These are phyloP conservation scores for Megaceryle torquata DNA, from an alignment of 2,113 vertebrate species.

Conservation along the genomic window DNA sequence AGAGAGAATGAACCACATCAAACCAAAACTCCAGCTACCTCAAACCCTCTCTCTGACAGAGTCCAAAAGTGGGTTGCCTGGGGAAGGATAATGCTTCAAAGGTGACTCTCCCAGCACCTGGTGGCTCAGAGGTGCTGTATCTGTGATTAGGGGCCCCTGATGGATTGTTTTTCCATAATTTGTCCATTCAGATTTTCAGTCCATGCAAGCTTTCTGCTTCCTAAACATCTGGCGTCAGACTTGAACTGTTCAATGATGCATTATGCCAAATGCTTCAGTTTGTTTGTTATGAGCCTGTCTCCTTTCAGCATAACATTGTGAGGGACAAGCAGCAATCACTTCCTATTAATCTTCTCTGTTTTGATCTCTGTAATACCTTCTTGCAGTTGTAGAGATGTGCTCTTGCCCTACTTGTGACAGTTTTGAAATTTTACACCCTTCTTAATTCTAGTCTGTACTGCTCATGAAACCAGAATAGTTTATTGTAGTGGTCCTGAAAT, in stretches of 20 bases:
- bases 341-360: conserved; percentile 26
- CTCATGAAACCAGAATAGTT: neutral
- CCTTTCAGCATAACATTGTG: conserved; percentile 20
- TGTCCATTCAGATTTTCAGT: neutral
- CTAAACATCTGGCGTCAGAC: neutral
- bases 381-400: neutral
- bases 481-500: neutral
- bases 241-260: neutral
- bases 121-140: neutral
- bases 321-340: neutral
- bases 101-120: neutral
- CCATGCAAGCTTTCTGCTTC: neutral
- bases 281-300: conserved; percentile 5
- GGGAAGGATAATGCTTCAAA: neutral
- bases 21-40: neutral
- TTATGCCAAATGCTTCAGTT: neutral
- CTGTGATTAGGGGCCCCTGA: neutral
- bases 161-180: neutral
- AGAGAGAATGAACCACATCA: neutral
- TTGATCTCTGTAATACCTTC: neutral
- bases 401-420: neutral
- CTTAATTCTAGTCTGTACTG: neutral
- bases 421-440: neutral
- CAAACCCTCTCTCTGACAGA: neutral
- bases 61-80: neutral